Conservation (phyloP, 1,140 invertebrate genomes). For the Charaxes varanes region DNA sequence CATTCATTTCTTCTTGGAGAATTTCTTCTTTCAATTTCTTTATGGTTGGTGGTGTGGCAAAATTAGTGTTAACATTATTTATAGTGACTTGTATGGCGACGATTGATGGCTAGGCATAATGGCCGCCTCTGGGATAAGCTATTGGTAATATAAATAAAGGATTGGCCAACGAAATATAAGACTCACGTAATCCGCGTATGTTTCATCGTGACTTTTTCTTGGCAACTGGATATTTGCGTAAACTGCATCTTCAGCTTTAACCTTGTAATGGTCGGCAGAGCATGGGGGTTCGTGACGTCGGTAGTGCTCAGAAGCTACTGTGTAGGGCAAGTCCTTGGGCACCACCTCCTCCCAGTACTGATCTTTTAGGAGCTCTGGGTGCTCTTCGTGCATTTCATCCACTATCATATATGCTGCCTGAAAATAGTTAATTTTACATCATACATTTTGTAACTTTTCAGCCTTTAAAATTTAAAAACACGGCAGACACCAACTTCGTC, state of each 20-base stretch:
- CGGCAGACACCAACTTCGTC: no score
- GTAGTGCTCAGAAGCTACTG: conserved; percentile 89
- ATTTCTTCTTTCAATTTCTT: no score
- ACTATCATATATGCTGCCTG: conserved; percentile 93
- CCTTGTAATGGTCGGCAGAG: conserved; percentile 88
- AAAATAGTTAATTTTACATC: conserved; percentile 29
- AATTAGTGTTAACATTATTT: no score
- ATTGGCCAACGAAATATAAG: conserved; percentile 1
- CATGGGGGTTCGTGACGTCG: conserved; percentile 86
- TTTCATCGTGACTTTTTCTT: conserved; percentile 82
- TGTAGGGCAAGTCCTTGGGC: conserved; percentile 90
- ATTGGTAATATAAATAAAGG: neutral
- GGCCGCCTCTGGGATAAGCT: neutral
- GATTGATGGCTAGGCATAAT: no score
- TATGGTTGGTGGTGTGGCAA: no score
- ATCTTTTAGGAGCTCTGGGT: conserved; percentile 90
- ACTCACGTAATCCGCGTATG: conserved; percentile 91
- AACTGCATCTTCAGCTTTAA: conserved; percentile 86
- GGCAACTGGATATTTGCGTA: conserved; percentile 82
- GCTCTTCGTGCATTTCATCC: conserved; percentile 93
- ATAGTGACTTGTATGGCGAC: no score
- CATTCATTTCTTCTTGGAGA: no score
- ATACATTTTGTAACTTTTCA: no score
- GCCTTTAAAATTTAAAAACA: no score
- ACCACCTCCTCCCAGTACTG: conserved; percentile 95